Conservation (phyloP, 2,797 vertebrate species). For the Telmatherina bonti region DNA sequence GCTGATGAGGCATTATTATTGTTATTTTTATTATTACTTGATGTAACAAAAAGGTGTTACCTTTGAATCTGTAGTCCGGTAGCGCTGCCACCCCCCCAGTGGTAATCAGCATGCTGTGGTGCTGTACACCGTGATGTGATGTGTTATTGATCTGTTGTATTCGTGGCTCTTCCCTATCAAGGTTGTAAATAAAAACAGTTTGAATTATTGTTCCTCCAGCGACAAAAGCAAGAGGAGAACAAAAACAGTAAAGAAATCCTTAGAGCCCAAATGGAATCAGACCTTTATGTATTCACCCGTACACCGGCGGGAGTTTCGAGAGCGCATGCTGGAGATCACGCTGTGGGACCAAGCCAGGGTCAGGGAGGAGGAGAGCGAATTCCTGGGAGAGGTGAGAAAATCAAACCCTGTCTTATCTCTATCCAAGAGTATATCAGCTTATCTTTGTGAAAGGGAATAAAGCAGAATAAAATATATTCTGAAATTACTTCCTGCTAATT, state of each 20-base stretch:
- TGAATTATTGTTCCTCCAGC: conserved; percentile 90
- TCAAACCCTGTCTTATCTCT: conserved; percentile 25
- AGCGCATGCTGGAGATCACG: conserved; percentile 98
- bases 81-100: background rate
- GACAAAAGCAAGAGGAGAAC: conserved; percentile 99
- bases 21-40: too few relatives aligned
- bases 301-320: conserved; percentile 97
- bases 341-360: conserved; percentile 99
- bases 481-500: too few relatives aligned
- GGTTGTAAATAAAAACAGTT: conserved; percentile 88
- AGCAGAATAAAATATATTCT: background rate
- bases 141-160: conserved; percentile 66
- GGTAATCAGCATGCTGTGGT: conserved; percentile 48
- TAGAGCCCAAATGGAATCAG: conserved; percentile 99
- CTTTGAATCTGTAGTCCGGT: background rate
- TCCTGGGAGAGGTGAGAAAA: conserved; percentile 96
- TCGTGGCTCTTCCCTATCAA: conserved; percentile 74
- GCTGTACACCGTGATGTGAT: conserved; percentile 54
- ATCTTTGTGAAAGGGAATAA: conserved; percentile 22
- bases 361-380: conserved; percentile 99
- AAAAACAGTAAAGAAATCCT: conserved; percentile 99
- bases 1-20: too few relatives aligned
- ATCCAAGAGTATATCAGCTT: conserved; percentile 34
- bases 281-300: conserved; percentile 99
- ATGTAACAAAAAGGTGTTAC: conserved; percentile 7